Conservation (phyloP, 2,888 invertebrate genomes). For the Ophion obscuratus region DNA sequence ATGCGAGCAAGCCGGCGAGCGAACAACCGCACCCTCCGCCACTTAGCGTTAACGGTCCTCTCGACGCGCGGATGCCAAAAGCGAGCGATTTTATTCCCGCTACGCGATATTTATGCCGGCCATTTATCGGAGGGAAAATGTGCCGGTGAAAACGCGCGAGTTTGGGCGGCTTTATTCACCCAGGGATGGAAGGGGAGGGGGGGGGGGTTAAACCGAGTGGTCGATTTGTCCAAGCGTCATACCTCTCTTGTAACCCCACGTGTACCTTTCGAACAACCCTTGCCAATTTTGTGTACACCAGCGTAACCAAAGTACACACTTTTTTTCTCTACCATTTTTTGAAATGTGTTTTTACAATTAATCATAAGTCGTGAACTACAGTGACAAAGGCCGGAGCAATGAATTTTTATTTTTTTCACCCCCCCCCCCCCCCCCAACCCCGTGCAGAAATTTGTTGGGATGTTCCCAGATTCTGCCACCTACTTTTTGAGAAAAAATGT, state of each 20-base stretch:
- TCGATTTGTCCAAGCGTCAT: conserved; percentile 59
- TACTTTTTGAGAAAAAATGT: too few relatives aligned
- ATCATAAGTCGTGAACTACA: background rate
- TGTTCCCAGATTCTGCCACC: too few relatives aligned
- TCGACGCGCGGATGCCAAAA: conserved; percentile 46
- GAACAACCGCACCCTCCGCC: conserved; percentile 29
- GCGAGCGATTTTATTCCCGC: conserved; percentile 64
- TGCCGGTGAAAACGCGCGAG: conserved; percentile 58
- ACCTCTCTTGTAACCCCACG: conserved; percentile 24
- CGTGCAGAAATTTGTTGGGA: too few relatives aligned
- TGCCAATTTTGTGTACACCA: conserved; percentile 27
- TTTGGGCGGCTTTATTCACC: conserved; percentile 29
- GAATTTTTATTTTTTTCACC: background rate
- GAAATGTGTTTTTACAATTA: background rate
- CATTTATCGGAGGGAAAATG: conserved; percentile 70
- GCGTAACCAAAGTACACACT: background rate
- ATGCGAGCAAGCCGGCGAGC: conserved; percentile 27
- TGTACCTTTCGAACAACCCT: conserved; percentile 18
- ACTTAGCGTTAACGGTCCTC: conserved; percentile 50
- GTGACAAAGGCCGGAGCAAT: background rate
- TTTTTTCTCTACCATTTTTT: conserved; percentile 17
- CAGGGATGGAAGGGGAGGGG: background rate
- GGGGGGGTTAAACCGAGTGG: conserved; percentile 44
- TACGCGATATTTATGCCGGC: conserved; percentile 67
- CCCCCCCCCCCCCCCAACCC: too few relatives aligned